Conservation (phyloP, 1,140 invertebrate species). For the Hyphantria cunea region DNA sequence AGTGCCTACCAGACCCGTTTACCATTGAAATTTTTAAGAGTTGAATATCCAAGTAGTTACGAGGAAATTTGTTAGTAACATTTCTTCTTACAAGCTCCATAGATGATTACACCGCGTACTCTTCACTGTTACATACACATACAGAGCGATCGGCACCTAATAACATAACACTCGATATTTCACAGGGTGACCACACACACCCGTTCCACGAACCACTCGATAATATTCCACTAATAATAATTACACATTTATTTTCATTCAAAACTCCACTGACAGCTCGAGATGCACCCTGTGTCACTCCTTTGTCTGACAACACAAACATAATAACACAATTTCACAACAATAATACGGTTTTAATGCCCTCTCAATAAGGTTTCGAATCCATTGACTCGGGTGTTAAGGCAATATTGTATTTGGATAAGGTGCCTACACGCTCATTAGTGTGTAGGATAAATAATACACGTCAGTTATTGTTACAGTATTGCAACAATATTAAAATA, state of each 20-base stretch:
- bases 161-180: slow-evolving; percentile 22
- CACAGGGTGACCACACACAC: slow-evolving; percentile 17
- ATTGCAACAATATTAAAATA: slow-evolving; percentile 45
- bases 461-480: slow-evolving; percentile 24
- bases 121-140: too few relatives aligned
- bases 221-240: slow-evolving; percentile 45
- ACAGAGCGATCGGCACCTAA: background rate
- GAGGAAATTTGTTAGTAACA: background rate
- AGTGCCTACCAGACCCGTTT: background rate
- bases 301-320: slow-evolving; percentile 27
- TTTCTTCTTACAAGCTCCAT: background rate
- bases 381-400: slow-evolving; percentile 12
- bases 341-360: background rate
- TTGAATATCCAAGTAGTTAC: background rate
- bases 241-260: slow-evolving; percentile 44
- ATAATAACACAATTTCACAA: slow-evolving; percentile 1
- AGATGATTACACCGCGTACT: background rate
- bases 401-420: slow-evolving; percentile 14
- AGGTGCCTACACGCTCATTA: slow-evolving; percentile 45
- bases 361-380: slow-evolving; percentile 15
- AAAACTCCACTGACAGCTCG: slow-evolving; percentile 38
- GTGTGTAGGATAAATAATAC: slow-evolving; percentile 41
- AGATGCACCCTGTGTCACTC: slow-evolving; percentile 39
- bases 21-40: background rate
- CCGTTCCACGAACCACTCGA: slow-evolving; percentile 33